phyloP scores from a whole-genome alignment of 2,888 invertebrate genomes.

The Panopea generosa region DNA sequence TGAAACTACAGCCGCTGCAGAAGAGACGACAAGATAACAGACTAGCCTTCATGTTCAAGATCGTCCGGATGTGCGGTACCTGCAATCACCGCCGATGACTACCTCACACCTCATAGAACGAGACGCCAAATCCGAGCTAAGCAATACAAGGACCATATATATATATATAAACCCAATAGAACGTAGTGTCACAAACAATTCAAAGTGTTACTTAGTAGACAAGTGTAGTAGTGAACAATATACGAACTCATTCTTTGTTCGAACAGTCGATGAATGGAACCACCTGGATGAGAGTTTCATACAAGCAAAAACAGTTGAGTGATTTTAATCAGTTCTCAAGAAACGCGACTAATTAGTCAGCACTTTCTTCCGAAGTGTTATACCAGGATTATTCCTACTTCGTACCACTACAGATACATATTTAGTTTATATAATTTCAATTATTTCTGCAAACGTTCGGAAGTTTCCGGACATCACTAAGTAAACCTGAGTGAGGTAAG shows the following conservation, averaged over 20 bases:
- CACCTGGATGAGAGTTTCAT: background rate
- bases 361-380: too few relatives aligned
- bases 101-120: background rate
- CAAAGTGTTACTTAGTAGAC: background rate
- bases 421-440: too few relatives aligned
- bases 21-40: slow-evolving; percentile 4
- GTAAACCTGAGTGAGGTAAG: too few relatives aligned
- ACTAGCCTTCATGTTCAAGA: slow-evolving; percentile 18
- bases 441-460: too few relatives aligned
- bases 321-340: background rate
- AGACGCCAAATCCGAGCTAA: slow-evolving; percentile 20
- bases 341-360: too few relatives aligned
- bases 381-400: too few relatives aligned
- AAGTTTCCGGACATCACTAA: too few relatives aligned
- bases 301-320: background rate
- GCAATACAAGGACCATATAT: slow-evolving; percentile 14
- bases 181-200: background rate
- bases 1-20: slow-evolving; percentile 23
- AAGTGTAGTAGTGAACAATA: background rate
- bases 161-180: background rate
- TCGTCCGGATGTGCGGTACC: background rate
- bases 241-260: background rate
- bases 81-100: too few relatives aligned
- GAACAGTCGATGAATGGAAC: background rate
- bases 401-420: too few relatives aligned